These are phyloP conservation scores for Sebastiscus albofasciatus DNA, from an alignment of 2,797 vertebrate genomes.

Conservation along the genomic window DNA sequence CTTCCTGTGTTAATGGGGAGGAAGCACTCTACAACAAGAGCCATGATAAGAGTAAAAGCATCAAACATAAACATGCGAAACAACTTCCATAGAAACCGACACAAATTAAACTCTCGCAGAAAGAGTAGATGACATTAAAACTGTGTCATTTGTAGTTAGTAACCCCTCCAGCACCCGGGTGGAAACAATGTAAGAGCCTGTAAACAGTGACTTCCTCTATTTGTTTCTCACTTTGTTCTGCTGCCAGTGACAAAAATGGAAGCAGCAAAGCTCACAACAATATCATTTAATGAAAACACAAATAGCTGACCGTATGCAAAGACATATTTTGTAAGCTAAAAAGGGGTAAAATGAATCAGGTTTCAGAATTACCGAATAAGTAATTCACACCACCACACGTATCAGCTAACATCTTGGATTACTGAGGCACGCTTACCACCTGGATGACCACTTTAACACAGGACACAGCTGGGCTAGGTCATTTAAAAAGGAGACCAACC, in stretches of 20 bases:
- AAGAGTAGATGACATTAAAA: not conserved
- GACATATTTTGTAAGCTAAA: not conserved
- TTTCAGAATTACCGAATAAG: constrained; percentile 69
- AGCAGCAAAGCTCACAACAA: not conserved
- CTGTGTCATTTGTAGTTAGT: not conserved
- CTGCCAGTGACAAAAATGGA: constrained; percentile 43
- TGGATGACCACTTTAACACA: constrained; percentile 59
- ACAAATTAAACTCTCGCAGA: not conserved
- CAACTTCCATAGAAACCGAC: not conserved
- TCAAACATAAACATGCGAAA: constrained; percentile 12
- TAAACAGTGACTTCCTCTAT: constrained; percentile 80
- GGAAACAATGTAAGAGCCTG: constrained; percentile 56
- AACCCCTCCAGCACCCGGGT: constrained; percentile 17
- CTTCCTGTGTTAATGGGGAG: constrained; percentile 63
- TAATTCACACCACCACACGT: constrained; percentile 68
- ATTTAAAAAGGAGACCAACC: constrained; percentile 8
- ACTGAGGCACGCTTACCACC: constrained; percentile 73
- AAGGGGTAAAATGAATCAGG: constrained; percentile 22
- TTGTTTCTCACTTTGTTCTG: constrained; percentile 44
- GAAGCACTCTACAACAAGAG: constrained; percentile 28
- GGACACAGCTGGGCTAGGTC: constrained; percentile 25
- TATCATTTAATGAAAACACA: not conserved
- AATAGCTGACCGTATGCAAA: not conserved
- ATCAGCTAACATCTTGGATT: constrained; percentile 80
- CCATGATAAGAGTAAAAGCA: not conserved